Evolutionary conservation across 2,113 vertebrate genomes (phyloP).

Genomic region (Dasyurus viverrinus): DNA sequence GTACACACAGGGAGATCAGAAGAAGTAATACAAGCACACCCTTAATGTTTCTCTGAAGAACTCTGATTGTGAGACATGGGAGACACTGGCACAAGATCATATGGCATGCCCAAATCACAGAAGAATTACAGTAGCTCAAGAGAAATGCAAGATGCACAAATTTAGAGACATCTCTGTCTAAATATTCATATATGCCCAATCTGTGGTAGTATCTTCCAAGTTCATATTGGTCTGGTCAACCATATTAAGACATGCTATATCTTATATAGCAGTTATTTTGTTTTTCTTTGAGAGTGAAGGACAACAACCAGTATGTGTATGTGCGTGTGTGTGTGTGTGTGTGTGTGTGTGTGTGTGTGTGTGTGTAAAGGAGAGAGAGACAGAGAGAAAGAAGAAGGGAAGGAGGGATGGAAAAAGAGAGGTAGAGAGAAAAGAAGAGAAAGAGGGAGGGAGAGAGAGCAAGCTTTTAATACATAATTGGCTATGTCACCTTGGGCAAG

Average conservation of each 20-base stretch:
- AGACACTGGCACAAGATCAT: background rate
- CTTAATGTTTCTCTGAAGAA: background rate
- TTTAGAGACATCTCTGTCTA: background rate
- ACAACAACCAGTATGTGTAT: no score
- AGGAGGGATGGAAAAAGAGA: background rate
- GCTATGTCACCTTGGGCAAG: background rate
- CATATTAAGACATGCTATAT: background rate
- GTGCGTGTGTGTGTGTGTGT: no score
- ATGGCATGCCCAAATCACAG: background rate
- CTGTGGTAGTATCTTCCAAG: background rate
- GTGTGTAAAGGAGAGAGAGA: background rate
- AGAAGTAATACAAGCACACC: background rate
- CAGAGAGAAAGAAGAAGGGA: background rate
- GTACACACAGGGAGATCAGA: background rate
- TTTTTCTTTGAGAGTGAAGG: background rate
- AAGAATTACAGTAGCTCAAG: background rate
- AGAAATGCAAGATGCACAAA: background rate
- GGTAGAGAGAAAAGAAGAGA: background rate
- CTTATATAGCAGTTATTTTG: background rate
- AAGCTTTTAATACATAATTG: background rate
- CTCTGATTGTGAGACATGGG: background rate
- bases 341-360: background rate
- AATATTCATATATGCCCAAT: background rate
- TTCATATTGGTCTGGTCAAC: background rate
- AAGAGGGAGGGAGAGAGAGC: background rate